phyloP scores from a whole-genome alignment of 2,113 vertebrate genomes.

The Entomyzon cyanotis region DNA sequence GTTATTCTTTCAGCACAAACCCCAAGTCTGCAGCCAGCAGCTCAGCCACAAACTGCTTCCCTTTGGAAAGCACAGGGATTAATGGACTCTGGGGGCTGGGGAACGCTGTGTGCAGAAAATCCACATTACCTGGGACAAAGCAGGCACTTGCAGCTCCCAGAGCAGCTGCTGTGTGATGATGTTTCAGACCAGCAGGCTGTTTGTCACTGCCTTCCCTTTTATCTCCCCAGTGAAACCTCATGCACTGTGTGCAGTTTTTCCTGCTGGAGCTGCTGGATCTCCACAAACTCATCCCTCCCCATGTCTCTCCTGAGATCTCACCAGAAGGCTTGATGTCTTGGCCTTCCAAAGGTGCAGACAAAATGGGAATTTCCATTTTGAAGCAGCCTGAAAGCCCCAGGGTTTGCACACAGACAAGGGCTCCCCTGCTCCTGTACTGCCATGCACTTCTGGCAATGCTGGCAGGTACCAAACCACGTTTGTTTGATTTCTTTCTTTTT shows the following conservation, averaged over 20 bases:
- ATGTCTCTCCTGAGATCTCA: neutral
- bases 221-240: neutral
- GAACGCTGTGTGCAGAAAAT: neutral
- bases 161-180: neutral
- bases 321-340: neutral
- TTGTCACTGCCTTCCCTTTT: neutral
- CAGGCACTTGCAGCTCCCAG: neutral
- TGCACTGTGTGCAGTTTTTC: rapidly evolving
- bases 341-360: neutral
- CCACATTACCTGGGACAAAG: neutral
- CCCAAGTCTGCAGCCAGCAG: rapidly evolving
- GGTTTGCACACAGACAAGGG: neutral
- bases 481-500: neutral
- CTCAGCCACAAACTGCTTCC: rapidly evolving
- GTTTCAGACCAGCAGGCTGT: neutral
- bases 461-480: neutral
- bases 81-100: neutral
- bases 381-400: neutral
- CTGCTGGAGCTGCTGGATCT: neutral
- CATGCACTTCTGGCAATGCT: rapidly evolving
- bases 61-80: neutral
- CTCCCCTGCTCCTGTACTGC: neutral
- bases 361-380: neutral
- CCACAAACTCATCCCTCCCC: neutral
- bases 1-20: neutral